Conservation (phyloP, 2,888 invertebrate genomes). For the Cryptosula pallasiana region DNA sequence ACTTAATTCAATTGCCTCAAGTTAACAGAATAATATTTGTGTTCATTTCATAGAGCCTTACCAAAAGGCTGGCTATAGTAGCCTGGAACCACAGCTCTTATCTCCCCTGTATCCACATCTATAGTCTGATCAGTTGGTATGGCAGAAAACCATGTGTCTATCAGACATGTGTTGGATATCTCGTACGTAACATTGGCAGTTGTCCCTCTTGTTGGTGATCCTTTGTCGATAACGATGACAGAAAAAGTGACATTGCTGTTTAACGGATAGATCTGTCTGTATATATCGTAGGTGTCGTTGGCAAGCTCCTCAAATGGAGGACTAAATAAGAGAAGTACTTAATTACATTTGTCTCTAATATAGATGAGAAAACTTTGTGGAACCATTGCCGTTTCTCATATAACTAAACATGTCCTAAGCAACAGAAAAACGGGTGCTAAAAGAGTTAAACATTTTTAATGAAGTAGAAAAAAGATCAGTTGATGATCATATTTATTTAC, state of each 20-base stretch:
- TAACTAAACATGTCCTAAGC: too few relatives aligned
- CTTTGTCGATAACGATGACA: conserved; percentile 37
- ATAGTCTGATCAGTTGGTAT: conserved; percentile 32
- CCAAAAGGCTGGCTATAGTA: conserved; percentile 37
- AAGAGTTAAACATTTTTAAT: too few relatives aligned
- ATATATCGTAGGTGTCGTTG: conserved; percentile 32
- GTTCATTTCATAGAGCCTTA: too few relatives aligned
- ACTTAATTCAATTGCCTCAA: too few relatives aligned
- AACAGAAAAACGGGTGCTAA: too few relatives aligned
- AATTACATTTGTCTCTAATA: too few relatives aligned
- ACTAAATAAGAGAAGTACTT: conserved; percentile 31
- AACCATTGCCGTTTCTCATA: too few relatives aligned
- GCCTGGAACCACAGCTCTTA: conserved; percentile 35
- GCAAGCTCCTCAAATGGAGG: conserved; percentile 32
- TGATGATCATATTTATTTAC: too few relatives aligned
- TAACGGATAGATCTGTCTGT: conserved; percentile 33
- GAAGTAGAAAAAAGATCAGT: too few relatives aligned
- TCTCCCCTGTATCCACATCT: conserved; percentile 33
- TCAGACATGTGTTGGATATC: conserved; percentile 39
- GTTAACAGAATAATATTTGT: too few relatives aligned
- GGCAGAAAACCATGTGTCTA: conserved; percentile 34
- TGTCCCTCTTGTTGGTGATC: conserved; percentile 35
- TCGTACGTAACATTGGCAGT: conserved; percentile 33
- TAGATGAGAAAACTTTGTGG: too few relatives aligned
- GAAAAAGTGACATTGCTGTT: conserved; percentile 34